These are phyloP conservation scores for Harlomillsia oculata DNA, from an alignment of 1,140 invertebrate species.

Conservation along the genomic window DNA sequence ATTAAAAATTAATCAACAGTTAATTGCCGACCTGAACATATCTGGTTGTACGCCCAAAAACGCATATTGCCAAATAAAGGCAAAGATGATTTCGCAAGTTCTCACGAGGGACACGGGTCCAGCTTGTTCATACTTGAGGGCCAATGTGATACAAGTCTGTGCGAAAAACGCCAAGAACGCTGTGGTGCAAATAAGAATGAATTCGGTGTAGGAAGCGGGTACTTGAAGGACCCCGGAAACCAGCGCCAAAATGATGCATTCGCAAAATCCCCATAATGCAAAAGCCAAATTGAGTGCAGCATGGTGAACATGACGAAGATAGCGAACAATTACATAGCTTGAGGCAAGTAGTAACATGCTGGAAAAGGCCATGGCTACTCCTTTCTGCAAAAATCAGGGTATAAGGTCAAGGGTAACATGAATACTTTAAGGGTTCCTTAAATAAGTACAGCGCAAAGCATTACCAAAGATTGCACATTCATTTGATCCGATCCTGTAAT, in stretches of 20 bases:
- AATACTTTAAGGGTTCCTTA: background rate
- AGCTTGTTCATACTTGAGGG: conserved; percentile 18
- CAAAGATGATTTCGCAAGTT: conserved; percentile 12
- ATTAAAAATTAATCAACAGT: background rate
- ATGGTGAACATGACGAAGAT: conserved; percentile 16
- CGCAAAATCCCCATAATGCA: conserved; percentile 8
- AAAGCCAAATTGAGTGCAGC: conserved; percentile 6
- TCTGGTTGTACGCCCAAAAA: conserved; percentile 9
- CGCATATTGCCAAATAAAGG: conserved; percentile 9
- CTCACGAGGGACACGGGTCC: background rate
- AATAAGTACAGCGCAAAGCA: background rate
- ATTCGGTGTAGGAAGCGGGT: background rate
- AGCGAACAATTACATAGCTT: conserved; percentile 4
- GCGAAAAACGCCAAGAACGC: conserved; percentile 11
- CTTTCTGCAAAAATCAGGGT: background rate
- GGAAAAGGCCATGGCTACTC: background rate
- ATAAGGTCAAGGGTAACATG: no score
- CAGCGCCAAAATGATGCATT: background rate
- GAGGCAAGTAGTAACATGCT: conserved; percentile 13
- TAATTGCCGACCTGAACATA: conserved; percentile 7
- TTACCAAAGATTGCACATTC: background rate
- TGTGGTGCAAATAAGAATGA: conserved; percentile 1
- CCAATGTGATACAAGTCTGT: conserved; percentile 12
- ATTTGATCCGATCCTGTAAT: conserved; percentile 3
- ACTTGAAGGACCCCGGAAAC: background rate